phyloP scores from a whole-genome alignment of 1,140 invertebrate species.

The Tigriopus japonicus region DNA sequence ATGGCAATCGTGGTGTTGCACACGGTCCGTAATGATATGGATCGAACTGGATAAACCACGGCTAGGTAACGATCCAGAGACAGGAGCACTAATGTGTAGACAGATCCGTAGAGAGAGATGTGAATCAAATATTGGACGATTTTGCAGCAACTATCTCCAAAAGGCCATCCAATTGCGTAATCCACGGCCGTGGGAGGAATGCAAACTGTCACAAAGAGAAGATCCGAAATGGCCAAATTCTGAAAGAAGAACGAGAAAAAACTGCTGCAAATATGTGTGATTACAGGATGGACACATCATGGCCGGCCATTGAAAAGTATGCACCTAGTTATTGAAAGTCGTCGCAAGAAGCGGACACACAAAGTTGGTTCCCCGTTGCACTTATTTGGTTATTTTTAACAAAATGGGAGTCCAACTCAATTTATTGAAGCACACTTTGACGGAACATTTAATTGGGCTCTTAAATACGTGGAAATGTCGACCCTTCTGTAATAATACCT shows the following conservation, averaged over 20 bases:
- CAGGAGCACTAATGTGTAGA: conserved; percentile 87
- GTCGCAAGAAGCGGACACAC: too few species aligned
- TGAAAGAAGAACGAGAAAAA: conserved; percentile 25
- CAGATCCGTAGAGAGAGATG: conserved; percentile 76
- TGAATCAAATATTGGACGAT: conserved; percentile 56
- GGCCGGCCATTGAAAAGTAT: too few species aligned
- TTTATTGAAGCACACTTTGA: too few species aligned
- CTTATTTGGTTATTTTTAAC: too few species aligned
- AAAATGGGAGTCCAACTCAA: too few species aligned
- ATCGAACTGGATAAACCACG: conserved; percentile 78
- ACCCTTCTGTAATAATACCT: too few species aligned
- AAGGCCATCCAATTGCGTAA: conserved; percentile 75
- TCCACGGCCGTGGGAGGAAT: conserved; percentile 80
- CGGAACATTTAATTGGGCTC: too few species aligned
- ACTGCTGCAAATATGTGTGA: too few species aligned
- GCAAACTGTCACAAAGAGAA: conserved; percentile 86
- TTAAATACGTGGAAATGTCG: too few species aligned
- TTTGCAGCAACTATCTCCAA: conserved; percentile 75
- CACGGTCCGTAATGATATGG: conserved; percentile 67
- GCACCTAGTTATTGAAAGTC: too few species aligned
- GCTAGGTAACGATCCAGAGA: conserved; percentile 83
- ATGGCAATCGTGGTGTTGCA: conserved; percentile 59
- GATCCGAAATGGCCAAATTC: conserved; percentile 67
- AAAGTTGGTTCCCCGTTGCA: too few species aligned
- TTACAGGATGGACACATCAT: too few species aligned